phyloP scores from a whole-genome alignment of 2,888 invertebrate genomes.

The Napeogenes sylphis region DNA sequence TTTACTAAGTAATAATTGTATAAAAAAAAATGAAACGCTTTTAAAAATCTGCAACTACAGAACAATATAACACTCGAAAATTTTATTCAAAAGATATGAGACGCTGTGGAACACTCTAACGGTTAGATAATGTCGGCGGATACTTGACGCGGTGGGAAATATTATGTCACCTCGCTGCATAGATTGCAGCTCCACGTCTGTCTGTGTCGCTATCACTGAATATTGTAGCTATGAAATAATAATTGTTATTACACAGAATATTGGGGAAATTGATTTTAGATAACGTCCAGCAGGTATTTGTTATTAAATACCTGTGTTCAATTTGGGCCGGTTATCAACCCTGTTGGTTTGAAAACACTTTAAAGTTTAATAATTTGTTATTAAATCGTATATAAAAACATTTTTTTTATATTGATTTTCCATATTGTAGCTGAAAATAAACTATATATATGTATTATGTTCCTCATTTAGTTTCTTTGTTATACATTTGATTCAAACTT shows the following conservation, averaged over 20 bases:
- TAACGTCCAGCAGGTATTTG: too few species aligned
- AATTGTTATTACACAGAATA: background rate
- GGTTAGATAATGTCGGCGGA: conserved; percentile 72
- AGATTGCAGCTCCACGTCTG: conserved; percentile 46
- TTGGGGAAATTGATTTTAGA: too few species aligned
- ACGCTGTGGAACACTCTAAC: conserved; percentile 64
- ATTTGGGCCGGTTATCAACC: too few species aligned
- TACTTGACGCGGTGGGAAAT: conserved; percentile 70
- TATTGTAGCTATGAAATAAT: background rate
- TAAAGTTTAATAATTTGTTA: too few species aligned
- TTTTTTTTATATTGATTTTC: too few species aligned
- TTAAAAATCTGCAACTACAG: conserved; percentile 27
- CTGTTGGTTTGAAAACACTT: too few species aligned
- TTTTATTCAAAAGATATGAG: conserved; percentile 70
- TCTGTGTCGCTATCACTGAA: background rate
- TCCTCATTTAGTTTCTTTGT: conserved; percentile 11
- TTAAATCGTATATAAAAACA: too few species aligned
- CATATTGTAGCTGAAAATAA: too few species aligned
- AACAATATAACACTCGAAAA: conserved; percentile 55
- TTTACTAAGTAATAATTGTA: conserved; percentile 1
- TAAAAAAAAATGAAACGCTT: conserved; percentile 23
- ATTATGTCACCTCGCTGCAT: conserved; percentile 71
- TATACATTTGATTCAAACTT: conserved; percentile 12
- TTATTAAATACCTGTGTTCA: too few species aligned
- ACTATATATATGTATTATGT: too few species aligned